Evolutionary conservation across 2,888 invertebrate species (phyloP).

Genomic region (Hedya salicella): DNA sequence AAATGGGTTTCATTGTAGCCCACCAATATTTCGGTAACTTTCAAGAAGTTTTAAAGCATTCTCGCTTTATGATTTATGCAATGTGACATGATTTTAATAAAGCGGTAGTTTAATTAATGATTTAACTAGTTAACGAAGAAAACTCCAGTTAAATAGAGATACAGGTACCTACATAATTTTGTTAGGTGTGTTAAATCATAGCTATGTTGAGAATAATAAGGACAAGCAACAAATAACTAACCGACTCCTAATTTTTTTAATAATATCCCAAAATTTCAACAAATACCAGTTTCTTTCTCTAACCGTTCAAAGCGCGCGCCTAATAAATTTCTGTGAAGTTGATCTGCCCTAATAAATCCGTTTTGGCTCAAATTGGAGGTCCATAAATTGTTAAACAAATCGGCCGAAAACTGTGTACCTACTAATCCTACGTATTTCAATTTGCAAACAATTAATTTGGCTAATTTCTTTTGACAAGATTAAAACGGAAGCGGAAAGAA

Average conservation of each 20-base stretch:
- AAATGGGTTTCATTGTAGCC: too few species aligned
- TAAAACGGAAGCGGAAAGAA: conserved; percentile 7
- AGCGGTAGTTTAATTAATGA: too few species aligned
- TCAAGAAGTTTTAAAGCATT: too few species aligned
- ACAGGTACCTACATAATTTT: neutral
- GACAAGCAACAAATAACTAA: neutral
- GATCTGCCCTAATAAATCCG: conserved; percentile 75
- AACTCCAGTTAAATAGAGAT: too few species aligned
- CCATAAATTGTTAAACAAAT: conserved; percentile 81
- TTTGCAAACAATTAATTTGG: conserved; percentile 31
- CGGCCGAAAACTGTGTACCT: conserved; percentile 56
- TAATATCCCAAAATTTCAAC: conserved; percentile 52
- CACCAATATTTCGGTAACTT: too few species aligned
- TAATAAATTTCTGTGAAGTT: conserved; percentile 73
- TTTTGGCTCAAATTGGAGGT: conserved; percentile 74
- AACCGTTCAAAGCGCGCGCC: conserved; percentile 57
- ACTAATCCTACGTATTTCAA: conserved; percentile 19
- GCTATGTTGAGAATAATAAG: neutral
- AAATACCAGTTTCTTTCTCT: conserved; percentile 61
- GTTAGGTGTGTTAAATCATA: neutral
- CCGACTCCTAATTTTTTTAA: conserved; percentile 1
- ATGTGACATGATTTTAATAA: too few species aligned
- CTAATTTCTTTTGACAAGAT: conserved; percentile 20
- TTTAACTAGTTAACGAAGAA: too few species aligned
- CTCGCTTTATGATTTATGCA: too few species aligned